phyloP scores from a whole-genome alignment of 2,888 invertebrate genomes.

The Tinea semifulvella region DNA sequence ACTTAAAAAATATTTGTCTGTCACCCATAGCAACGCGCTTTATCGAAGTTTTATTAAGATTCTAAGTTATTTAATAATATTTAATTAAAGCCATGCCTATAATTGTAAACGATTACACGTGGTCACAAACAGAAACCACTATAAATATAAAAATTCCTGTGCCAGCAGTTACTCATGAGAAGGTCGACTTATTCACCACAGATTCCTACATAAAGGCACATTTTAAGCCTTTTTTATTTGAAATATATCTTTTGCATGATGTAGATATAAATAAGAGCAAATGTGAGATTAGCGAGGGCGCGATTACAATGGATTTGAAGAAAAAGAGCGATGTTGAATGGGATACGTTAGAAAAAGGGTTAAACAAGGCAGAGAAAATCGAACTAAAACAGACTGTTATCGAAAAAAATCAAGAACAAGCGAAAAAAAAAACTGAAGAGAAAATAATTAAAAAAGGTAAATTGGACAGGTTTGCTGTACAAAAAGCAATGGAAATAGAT shows the following conservation, averaged over 20 bases:
- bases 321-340: slow-evolving; percentile 68
- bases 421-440: slow-evolving; percentile 62
- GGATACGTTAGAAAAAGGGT: slow-evolving; percentile 63
- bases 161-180: slow-evolving; percentile 67
- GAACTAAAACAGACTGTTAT: slow-evolving; percentile 65
- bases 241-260: slow-evolving; percentile 71
- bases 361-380: slow-evolving; percentile 66
- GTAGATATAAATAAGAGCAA: slow-evolving; percentile 71
- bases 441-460: slow-evolving; percentile 58
- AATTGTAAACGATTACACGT: slow-evolving; percentile 76
- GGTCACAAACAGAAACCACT: slow-evolving; percentile 73
- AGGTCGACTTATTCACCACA: slow-evolving; percentile 75
- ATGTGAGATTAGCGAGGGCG: slow-evolving; percentile 69
- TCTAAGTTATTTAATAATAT: too few species aligned
- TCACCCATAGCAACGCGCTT: too few species aligned
- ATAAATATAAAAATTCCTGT: slow-evolving; percentile 74
- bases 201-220: slow-evolving; percentile 77
- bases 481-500: slow-evolving; percentile 58
- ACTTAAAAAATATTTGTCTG: too few species aligned
- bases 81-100: slow-evolving; percentile 70
- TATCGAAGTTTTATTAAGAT: too few species aligned
- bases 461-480: slow-evolving; percentile 63
- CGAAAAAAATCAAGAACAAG: slow-evolving; percentile 61
- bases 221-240: slow-evolving; percentile 78
- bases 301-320: slow-evolving; percentile 71